A percentile compares a stretch with the other conserved stretches of the same genome.
phyloP scores from a whole-genome alignment of 2,797 vertebrate species.

The Odontamblyopus rebecca region DNA sequence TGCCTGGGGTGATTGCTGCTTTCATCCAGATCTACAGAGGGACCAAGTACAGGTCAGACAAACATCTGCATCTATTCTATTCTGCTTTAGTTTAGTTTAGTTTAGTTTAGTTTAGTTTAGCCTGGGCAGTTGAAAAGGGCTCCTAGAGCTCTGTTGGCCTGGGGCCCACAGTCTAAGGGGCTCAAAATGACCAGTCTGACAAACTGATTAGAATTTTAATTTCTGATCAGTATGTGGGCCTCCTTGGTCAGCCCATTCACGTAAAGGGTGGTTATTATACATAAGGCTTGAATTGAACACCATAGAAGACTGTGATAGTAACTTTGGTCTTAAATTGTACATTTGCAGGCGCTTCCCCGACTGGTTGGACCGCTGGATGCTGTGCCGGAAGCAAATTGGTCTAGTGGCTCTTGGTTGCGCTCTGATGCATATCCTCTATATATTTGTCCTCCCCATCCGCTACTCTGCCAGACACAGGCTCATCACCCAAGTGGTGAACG shows the following conservation, averaged over 20 bases:
- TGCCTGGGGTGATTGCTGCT: conserved; percentile 89
- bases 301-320: not conserved
- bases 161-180: too few relatives aligned
- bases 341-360: conserved; percentile 82
- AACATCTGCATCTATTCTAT: not conserved
- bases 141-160: too few relatives aligned
- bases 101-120: too few relatives aligned
- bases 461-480: conserved; percentile 51
- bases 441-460: conserved; percentile 71
- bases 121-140: too few relatives aligned
- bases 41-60: conserved; percentile 86
- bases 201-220: too few relatives aligned
- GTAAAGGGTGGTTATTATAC: too few relatives aligned
- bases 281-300: not conserved
- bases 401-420: conserved; percentile 88
- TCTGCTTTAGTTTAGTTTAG: too few relatives aligned
- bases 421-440: conserved; percentile 88
- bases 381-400: conserved; percentile 94
- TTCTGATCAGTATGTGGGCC: too few relatives aligned
- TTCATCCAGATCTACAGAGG: conserved; percentile 90
- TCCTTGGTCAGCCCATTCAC: too few relatives aligned
- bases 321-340: not conserved
- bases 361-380: conserved; percentile 96
- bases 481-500: conserved; percentile 59
- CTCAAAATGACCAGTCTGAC: too few relatives aligned